These are phyloP conservation scores for Capromys pilorides DNA, from an alignment of 2,797 vertebrate genomes.

Conservation along the genomic window DNA sequence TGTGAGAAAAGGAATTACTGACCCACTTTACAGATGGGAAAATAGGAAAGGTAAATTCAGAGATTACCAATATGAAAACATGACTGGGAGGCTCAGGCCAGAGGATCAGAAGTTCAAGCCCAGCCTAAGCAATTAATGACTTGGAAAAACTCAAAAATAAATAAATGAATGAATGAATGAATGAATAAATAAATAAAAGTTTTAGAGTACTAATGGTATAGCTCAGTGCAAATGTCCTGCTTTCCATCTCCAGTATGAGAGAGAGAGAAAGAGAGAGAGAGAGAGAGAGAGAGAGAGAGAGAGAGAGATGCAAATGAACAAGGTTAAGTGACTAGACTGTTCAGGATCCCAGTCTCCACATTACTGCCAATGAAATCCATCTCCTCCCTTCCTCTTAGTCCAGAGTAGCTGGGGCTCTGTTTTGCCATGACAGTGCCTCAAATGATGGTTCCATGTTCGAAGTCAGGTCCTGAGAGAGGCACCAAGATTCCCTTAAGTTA, in stretches of 20 bases:
- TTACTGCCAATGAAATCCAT: background rate
- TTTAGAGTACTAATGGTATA: background rate
- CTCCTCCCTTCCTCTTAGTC: background rate
- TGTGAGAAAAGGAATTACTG: background rate
- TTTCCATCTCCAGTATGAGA: background rate
- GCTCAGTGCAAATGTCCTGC: background rate
- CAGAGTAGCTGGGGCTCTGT: background rate
- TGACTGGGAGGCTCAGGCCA: background rate
- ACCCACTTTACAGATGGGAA: constrained; percentile 29
- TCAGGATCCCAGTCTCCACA: background rate
- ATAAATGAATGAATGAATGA: background rate
- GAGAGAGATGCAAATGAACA: background rate
- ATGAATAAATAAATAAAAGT: background rate
- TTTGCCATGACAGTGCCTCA: background rate
- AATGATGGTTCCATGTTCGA: background rate
- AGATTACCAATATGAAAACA: background rate
- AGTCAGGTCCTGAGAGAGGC: background rate
- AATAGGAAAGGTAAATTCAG: background rate
- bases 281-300: no score
- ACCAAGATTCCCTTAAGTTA: background rate
- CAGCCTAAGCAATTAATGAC: background rate
- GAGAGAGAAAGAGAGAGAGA: no score
- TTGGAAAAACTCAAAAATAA: background rate
- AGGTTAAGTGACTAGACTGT: background rate
- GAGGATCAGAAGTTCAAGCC: background rate